Base-by-base conservation (phyloP, 1,140 invertebrate genomes). In the Lepidurus apus region DNA sequence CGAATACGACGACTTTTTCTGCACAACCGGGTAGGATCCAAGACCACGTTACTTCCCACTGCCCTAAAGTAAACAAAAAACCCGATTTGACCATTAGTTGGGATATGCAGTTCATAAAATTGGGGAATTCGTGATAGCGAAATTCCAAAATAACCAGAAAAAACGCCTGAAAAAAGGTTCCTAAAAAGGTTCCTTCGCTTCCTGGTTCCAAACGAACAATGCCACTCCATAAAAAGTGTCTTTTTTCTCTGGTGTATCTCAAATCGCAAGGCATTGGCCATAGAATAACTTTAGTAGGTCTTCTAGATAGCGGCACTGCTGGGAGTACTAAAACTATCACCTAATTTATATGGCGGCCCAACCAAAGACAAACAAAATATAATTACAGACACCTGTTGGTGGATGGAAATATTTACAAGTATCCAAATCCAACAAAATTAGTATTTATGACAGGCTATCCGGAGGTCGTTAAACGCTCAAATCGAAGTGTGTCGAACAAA, bases 11-110 rank as follows among this genome's bases (percentile, higher is more conserved):
- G 88, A 74, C 90, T 91, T 86, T 94, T 93, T 81, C 91, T 92
- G 86, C 95, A 97, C 80, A 96, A 90, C 84, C 92, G 89, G 84
- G 91, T 91, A 75, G 93, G 93, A 86, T 97, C 94, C 87, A 96
- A 90, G 81, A 96, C 90, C 82, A 95, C 88, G 83, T 93, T 93
- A 85, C 90, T 94, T 83, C 86, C 85, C 34, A 86, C 84, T 21
- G 86, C 86, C 86, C 86, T 87, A 81, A 3, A 78, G 34, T 7
- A 34, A 43, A 42, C 74, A 78, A 26, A 78, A 24, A 78, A 44
- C 1, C 26, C 34, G 42, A 75, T 76, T 21, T 0, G 26, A 17
- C 9, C 53, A 65, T 65, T 65, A 65, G 53, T 17, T 76, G n/a
- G 21, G 47, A 76, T 43, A 44, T 26, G 34, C n/a, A 17, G 74